Base-by-base conservation (phyloP, 2,113 vertebrate genomes). In the Aphelocoma coerulescens region DNA sequence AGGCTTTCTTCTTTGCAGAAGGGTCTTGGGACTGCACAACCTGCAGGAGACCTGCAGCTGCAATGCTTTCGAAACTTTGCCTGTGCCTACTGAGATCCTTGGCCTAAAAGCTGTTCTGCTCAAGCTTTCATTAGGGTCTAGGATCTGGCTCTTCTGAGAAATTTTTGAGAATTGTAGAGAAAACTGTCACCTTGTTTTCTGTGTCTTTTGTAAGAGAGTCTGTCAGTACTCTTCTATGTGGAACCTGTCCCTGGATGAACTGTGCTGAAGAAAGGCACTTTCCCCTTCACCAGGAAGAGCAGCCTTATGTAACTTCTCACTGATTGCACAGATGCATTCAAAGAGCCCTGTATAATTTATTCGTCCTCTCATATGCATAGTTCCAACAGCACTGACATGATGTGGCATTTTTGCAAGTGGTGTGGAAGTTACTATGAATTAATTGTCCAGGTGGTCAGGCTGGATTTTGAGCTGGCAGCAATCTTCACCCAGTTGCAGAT, bases 341-440 rank as follows among this genome's bases (percentile, higher is more conserved):
- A 95, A 93, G 89, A 94, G 59, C n/a, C 30, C 27, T 88, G 67
- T 91, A 77, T 96, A 93, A 96, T 95, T 97, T 69, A 94, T 84
- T 77, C 30, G 32, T 75, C 14, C 35, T 93, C 85, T 79, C 78
- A 37, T 57, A 59, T 39, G 51, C 80, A 49, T 48, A 59, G 51
- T 55, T 93, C 86, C 58, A 76, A 37, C n/a, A 89, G 54, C 72
- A 89, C 32, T 62, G 61, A 88, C 0, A 5, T 78, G 33, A 88
- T 66, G 49, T 3, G 28, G 73, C 62, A 66, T 73, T 94, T 94
- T 82, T 74, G 24, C 39, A 88, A 85, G 59, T 54, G 44, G 7
- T 30, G 17, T 84, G 43, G 28, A 84, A 91, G 43, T 41, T 91
- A 32, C 46, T 66, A 16, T 30, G 51, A 24, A 18, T 89, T 85